Conservation (phyloP, 2,797 vertebrate genomes). For the Neosilurus hyrtlii region DNA sequence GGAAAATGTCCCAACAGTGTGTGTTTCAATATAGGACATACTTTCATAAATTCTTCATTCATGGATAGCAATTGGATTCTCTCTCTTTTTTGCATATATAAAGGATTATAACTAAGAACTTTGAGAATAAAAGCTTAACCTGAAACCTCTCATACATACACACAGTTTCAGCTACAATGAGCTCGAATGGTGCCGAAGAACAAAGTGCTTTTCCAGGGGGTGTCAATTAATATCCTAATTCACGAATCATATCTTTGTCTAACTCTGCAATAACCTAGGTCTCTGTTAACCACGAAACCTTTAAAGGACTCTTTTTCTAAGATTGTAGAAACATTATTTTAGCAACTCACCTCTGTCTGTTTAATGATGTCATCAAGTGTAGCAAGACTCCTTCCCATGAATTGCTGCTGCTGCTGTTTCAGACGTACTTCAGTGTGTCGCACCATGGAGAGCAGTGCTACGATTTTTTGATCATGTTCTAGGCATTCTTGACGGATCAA, state of each 20-base stretch:
- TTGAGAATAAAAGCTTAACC: neutral
- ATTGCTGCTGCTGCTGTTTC: slow-evolving; percentile 80
- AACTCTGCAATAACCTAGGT: neutral
- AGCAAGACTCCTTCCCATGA: slow-evolving; percentile 70
- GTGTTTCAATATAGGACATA: neutral
- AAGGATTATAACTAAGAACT: neutral
- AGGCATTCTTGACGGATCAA: slow-evolving; percentile 82
- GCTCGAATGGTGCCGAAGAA: neutral
- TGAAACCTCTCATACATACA: neutral
- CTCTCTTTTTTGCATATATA: neutral
- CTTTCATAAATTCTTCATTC: neutral
- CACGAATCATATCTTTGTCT: neutral
- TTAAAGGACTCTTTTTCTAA: neutral
- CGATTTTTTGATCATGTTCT: slow-evolving; percentile 84
- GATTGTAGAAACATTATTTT: neutral
- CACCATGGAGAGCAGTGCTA: slow-evolving; percentile 86
- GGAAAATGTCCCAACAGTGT: neutral
- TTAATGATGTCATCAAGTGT: slow-evolving; percentile 78
- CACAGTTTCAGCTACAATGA: neutral
- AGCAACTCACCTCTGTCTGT: slow-evolving; percentile 81
- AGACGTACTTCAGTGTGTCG: slow-evolving; percentile 86
- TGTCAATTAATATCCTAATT: neutral
- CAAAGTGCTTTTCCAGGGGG: neutral
- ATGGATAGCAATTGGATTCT: neutral
- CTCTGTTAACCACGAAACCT: neutral